phyloP scores from a whole-genome alignment of 1,140 invertebrate species.

The Portunus trituberculatus region DNA sequence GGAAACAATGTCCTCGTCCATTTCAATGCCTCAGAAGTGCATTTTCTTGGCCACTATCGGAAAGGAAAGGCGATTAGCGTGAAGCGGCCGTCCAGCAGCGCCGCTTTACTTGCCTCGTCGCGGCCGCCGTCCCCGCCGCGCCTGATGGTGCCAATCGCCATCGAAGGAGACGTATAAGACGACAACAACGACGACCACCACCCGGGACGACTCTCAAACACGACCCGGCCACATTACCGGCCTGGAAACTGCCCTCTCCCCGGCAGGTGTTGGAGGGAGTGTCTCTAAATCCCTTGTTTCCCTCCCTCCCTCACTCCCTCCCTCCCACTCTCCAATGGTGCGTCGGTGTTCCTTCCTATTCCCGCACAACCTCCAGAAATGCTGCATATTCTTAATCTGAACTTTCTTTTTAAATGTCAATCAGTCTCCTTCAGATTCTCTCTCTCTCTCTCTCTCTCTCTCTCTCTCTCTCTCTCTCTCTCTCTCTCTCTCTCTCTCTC shows the following conservation, averaged over 20 bases:
- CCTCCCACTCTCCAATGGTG: not conserved
- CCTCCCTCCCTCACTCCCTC: not conserved
- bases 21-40: constrained; percentile 33
- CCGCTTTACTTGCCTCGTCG: constrained; percentile 26
- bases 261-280: constrained; percentile 31
- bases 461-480: not conserved
- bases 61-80: constrained; percentile 62
- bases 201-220: constrained; percentile 41
- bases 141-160: constrained; percentile 54
- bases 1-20: constrained; percentile 59
- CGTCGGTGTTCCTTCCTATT: not conserved
- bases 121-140: not conserved
- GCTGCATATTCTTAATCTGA: not conserved
- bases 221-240: constrained; percentile 46
- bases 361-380: not conserved
- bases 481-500: constrained; percentile 34
- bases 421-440: not conserved
- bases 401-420: not conserved
- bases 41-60: constrained; percentile 48
- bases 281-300: not conserved
- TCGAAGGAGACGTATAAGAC: constrained; percentile 49
- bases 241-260: not conserved
- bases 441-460: not conserved
- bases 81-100: not conserved
- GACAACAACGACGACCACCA: not conserved